Evolutionary conservation across 2,888 invertebrate genomes (phyloP).

Genomic region (Sinohyriopsis cumingii): DNA sequence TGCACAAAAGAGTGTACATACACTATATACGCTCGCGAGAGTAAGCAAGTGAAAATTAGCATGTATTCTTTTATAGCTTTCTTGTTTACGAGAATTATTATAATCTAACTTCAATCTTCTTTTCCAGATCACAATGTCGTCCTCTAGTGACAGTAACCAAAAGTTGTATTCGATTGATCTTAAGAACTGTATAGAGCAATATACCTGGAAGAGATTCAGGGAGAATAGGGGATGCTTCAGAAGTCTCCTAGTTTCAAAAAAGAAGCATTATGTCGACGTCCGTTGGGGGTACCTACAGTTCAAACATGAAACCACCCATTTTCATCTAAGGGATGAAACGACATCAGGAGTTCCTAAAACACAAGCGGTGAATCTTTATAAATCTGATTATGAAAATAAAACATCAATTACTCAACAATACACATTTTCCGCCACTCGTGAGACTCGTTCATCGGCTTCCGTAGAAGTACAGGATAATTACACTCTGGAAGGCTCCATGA

Average conservation of each 20-base stretch:
- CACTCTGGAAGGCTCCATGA: slow-evolving; percentile 37
- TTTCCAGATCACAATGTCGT: too few species aligned
- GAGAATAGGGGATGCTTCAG: slow-evolving; percentile 16
- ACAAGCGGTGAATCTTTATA: slow-evolving; percentile 34
- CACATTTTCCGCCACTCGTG: slow-evolving; percentile 34
- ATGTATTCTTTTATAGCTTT: too few species aligned
- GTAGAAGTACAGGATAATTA: slow-evolving; percentile 46
- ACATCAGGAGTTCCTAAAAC: slow-evolving; percentile 7
- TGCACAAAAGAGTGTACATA: too few species aligned
- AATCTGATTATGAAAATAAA: slow-evolving; percentile 42
- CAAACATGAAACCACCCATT: slow-evolving; percentile 31
- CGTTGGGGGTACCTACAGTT: slow-evolving; percentile 46
- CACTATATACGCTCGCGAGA: too few species aligned
- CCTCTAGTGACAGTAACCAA: neutral
- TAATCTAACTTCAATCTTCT: too few species aligned
- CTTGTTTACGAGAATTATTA: too few species aligned
- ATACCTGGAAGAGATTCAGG: slow-evolving; percentile 34
- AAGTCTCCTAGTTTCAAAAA: slow-evolving; percentile 22
- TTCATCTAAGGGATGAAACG: slow-evolving; percentile 9
- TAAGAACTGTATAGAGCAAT: slow-evolving; percentile 34
- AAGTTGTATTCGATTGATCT: slow-evolving; percentile 28
- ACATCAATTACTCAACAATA: slow-evolving; percentile 32
- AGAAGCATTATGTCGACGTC: slow-evolving; percentile 37
- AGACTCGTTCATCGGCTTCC: slow-evolving; percentile 31
- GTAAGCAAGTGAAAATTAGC: too few species aligned